Evolutionary conservation across 2,797 vertebrate species (phyloP), one percentile per base, ranked within the genome.

Genomic region (Malurus splendens): DNA sequence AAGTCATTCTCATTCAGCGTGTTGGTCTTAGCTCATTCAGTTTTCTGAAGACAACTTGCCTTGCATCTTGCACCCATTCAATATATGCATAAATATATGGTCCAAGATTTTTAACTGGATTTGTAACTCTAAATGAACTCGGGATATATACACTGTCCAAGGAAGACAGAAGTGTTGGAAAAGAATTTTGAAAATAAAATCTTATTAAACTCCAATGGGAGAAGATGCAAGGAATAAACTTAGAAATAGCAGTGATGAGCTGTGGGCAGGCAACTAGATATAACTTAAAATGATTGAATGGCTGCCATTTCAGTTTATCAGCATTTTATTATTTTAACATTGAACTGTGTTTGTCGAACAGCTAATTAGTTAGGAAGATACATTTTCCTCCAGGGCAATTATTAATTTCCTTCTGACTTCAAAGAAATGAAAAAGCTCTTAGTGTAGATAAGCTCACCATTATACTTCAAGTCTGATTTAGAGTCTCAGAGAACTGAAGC

Each of bases 361-460:
- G 92, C 88, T 93, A 95, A 90, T 94, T 95, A 96, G 92, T 91
- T 95, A 94, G 88, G 95, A 95, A 95, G 82, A 93, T 92, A 92
- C 80, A 93, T 95, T 93, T 89, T 94, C 86, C 93, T 91, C 87
- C 79, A 82, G 82, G 93, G 93, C 88, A 94, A 93, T 95, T 95
- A 95, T 95, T 96, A 95, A 95, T 96, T 95, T 96, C 88, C 91
- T 90, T 93, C 75, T 94, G 91, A 94, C 94, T 94, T 94, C 78
- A 93, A 95, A 96, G 83, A 95, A 95, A 95, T 91, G 85, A 94
- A 95, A 94, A 94, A 91, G 80, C 80, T 92, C 84, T 91, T 89
- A 82, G 84, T 91, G 68, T 84, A 94, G 90, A 95, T 91, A 94
- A 95, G 82, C 73, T 93, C 89, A 89, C 84, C 86, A 84, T 93